A percentile compares a stretch with the other conserved stretches of the same genome.
These are phyloP conservation scores for Prunella strophiata DNA, from an alignment of 2,797 vertebrate species.

Conservation along the genomic window DNA sequence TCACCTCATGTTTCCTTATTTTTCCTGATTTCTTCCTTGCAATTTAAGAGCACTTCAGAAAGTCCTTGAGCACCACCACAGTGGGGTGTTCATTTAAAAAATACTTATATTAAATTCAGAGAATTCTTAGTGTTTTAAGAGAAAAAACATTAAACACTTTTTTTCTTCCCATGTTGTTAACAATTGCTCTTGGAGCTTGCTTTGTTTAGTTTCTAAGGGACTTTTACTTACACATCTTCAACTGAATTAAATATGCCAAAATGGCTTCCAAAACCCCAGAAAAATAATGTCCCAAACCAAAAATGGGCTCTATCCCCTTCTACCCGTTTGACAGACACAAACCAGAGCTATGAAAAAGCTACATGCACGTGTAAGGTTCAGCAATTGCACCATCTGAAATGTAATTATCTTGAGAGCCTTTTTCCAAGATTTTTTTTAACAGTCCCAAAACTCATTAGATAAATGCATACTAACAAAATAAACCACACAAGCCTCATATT, in stretches of 20 bases:
- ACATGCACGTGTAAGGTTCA: fast-evolving
- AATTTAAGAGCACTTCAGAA: not conserved
- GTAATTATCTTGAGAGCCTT: not conserved
- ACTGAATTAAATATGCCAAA: not conserved
- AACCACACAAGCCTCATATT: not conserved
- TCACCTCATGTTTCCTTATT: not conserved
- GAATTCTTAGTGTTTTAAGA: not conserved
- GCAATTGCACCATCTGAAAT: not conserved
- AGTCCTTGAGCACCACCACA: fast-evolving
- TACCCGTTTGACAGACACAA: not conserved
- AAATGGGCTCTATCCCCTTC: not conserved
- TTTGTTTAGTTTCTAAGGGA: not conserved
- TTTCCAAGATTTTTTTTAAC: not conserved
- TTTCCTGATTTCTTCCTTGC: not conserved
- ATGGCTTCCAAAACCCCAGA: not conserved
- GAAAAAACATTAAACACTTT: not conserved
- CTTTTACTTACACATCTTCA: not conserved
- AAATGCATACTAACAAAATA: conserved; percentile 30
- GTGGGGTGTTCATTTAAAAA: not conserved
- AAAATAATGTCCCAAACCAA: not conserved
- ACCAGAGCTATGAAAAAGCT: not conserved
- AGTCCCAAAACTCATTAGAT: not conserved
- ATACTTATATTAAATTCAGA: not conserved
- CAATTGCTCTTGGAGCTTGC: not conserved
- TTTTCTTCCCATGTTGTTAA: not conserved